These are phyloP conservation scores for Macrocentrus cingulum DNA, from an alignment of 1,140 invertebrate genomes.

Conservation along the genomic window DNA sequence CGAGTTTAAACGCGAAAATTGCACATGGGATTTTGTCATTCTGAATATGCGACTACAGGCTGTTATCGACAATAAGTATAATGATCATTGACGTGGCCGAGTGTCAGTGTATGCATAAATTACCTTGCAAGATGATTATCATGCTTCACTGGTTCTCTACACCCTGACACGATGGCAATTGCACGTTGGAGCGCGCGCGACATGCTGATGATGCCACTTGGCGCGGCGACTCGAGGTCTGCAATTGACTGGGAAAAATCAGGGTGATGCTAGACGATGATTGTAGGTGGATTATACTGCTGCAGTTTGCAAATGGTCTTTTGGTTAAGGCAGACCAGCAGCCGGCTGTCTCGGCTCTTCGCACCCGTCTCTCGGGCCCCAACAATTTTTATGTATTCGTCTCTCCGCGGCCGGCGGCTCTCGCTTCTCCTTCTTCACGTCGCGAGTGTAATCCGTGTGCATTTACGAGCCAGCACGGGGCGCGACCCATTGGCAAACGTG, in stretches of 20 bases:
- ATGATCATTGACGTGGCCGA: background rate
- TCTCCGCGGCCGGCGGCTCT: too few species aligned
- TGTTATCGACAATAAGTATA: constrained; percentile 16
- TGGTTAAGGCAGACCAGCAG: constrained; percentile 28
- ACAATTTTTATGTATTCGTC: too few species aligned
- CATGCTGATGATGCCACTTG: too few species aligned
- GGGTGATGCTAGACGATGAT: too few species aligned
- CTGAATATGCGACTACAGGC: constrained; percentile 21
- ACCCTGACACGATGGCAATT: too few species aligned
- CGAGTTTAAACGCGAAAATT: background rate
- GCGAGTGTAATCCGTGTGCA: constrained; percentile 49
- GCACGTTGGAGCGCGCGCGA: too few species aligned
- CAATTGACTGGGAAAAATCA: too few species aligned
- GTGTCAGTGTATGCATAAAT: constrained; percentile 3
- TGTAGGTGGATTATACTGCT: constrained; percentile 1
- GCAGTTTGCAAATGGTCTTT: constrained; percentile 8
- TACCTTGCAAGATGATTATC: background rate
- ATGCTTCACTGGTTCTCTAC: too few species aligned
- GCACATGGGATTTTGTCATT: too few species aligned
- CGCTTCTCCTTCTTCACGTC: constrained; percentile 16
- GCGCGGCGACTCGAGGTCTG: too few species aligned
- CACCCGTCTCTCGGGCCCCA: constrained; percentile 27
- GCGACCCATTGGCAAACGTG: too few species aligned
- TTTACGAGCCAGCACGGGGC: constrained; percentile 41
- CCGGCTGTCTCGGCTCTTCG: constrained; percentile 38